Percentiles rank a stretch among this genome's conserved stretches.
Evolutionary conservation across 2,113 vertebrate species (phyloP).

Genomic region (Scomber colias): DNA sequence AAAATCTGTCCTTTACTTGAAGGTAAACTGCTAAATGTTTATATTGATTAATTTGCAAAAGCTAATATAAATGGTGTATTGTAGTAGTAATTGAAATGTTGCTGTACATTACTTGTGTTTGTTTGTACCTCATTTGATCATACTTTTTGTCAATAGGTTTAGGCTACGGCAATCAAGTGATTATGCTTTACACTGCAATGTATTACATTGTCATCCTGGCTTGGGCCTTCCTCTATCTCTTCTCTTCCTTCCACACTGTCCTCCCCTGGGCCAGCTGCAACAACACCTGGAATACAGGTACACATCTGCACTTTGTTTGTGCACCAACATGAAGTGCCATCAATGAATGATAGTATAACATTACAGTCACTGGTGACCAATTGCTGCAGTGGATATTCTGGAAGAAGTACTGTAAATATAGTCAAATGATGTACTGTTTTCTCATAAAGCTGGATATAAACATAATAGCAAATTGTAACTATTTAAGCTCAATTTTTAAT

Average conservation of each 20-base stretch:
- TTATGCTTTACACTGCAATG: not conserved
- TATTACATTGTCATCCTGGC: constrained; percentile 49
- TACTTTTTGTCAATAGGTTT: constrained; percentile 10
- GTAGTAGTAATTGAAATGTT: no score
- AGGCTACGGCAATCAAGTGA: not conserved
- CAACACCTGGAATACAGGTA: constrained; percentile 65
- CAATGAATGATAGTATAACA: no score
- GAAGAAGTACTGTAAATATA: no score
- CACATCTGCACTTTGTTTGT: no score
- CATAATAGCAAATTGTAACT: no score
- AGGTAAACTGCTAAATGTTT: constrained; percentile 8
- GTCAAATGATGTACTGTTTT: no score
- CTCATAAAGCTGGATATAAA: no score
- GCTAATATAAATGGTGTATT: no score
- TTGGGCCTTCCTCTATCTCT: constrained; percentile 44
- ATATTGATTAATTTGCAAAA: not conserved
- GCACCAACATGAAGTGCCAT: no score
- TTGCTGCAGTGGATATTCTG: not conserved
- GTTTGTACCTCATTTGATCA: no score
- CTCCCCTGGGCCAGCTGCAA: constrained; percentile 54
- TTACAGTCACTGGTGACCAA: not conserved
- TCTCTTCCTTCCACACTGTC: constrained; percentile 43
- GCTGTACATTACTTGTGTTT: no score
- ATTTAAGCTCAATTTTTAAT: not conserved
- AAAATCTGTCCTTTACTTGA: constrained; percentile 43